Base-by-base conservation (phyloP, 2,797 vertebrate genomes). In the Falco novaeseelandiae region DNA sequence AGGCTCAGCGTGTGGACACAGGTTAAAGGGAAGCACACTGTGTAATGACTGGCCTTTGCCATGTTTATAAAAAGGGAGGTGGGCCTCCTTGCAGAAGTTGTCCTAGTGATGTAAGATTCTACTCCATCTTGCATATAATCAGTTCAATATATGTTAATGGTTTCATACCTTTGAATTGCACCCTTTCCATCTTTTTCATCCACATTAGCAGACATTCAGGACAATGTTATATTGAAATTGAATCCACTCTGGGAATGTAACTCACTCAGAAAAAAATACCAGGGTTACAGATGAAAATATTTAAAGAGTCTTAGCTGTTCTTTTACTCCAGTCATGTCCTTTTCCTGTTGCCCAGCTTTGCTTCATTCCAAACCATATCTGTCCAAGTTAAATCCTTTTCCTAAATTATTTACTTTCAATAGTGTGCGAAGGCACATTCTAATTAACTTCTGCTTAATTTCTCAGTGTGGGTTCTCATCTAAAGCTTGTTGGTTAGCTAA, bases 351-450 rank as follows among this genome's bases (percentile, higher is more conserved):
- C n/a, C 71, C 40, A 66, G 30, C 38, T 89, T 93, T 87, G 14
- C 49, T 78, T 83, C 54, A 73, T 90, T 88, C 66, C 52, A 85
- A 88, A 42, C 12, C 3, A 0, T 27, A 80, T 70, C 58, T 79
- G 29, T 52, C 36, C 78, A 79, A 96, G 55, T 32, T 36, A 91
- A 78, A 59, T 44, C 84, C 1, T 89, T 92, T 79, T 70, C 52
- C 36, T 76, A 89, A 92, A 73, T 83, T 32, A 82, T 59, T 93
- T 93, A 76, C 40, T 89, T 86, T 63, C 90, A 91, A 40, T 51
- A 79, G 49, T 66, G 72, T 93, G 81, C 58, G 81, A 86, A 86
- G 54, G 57, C 54, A 62, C 29, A 49, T 67, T 89, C 82, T 77
- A 89, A 92, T 89, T 89, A 83, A 84, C 1, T 92, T 77, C 36